These are phyloP conservation scores for Uloborus diversus DNA, from an alignment of 1,140 invertebrate genomes.

Conservation along the genomic window DNA sequence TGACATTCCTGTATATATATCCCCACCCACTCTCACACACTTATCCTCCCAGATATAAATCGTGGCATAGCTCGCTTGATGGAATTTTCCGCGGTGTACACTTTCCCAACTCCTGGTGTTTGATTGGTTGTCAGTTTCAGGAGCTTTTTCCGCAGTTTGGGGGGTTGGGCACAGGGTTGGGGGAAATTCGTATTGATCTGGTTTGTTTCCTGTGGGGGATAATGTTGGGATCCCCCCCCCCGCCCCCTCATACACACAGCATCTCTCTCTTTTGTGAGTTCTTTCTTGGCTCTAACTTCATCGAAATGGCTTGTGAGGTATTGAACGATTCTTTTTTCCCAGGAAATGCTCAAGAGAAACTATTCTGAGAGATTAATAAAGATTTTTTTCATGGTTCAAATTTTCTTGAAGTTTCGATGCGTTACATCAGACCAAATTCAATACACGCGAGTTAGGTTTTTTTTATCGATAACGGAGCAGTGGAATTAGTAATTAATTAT, in stretches of 20 bases:
- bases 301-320: conserved; percentile 3
- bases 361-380: conserved; percentile 32
- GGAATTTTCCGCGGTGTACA: conserved; percentile 37
- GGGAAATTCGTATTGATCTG: neutral
- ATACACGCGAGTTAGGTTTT: no score
- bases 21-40: neutral
- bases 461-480: no score
- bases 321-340: conserved; percentile 35
- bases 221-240: neutral
- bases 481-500: no score
- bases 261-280: conserved; percentile 2
- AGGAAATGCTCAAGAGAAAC: conserved; percentile 25
- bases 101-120: conserved; percentile 49
- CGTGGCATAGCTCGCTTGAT: conserved; percentile 20
- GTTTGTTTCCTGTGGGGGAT: neutral
- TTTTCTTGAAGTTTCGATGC: no score
- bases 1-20: conserved; percentile 17
- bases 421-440: no score
- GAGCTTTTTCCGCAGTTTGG: conserved; percentile 24
- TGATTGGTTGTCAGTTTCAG: conserved; percentile 54
- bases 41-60: no score
- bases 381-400: neutral
- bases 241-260: no score
- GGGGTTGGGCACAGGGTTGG: neutral
- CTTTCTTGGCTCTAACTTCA: no score